These are phyloP conservation scores for Metaphire vulgaris DNA, from an alignment of 1,140 invertebrate species.

Conservation along the genomic window DNA sequence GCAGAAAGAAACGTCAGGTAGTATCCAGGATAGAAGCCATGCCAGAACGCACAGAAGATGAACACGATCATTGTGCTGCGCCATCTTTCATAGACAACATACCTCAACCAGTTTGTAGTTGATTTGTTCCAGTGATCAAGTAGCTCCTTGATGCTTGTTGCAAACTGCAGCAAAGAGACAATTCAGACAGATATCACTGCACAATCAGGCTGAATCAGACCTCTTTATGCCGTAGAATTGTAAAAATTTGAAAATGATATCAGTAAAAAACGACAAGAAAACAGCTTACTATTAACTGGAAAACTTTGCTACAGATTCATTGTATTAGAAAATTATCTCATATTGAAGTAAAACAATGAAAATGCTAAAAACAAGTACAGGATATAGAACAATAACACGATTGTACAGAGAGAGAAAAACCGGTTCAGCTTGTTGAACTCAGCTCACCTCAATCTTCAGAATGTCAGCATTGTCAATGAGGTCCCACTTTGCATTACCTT, in stretches of 20 bases:
- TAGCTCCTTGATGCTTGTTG: conserved; percentile 69
- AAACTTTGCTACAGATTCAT: conserved; percentile 8
- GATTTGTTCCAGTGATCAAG: conserved; percentile 85
- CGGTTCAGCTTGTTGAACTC: too few relatives aligned
- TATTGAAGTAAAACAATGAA: too few relatives aligned
- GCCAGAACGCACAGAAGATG: conserved; percentile 85
- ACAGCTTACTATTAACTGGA: neutral
- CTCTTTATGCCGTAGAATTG: neutral
- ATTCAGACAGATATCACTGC: neutral
- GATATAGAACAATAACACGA: too few relatives aligned
- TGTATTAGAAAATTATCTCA: too few relatives aligned
- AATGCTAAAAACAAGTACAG: too few relatives aligned
- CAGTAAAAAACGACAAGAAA: neutral
- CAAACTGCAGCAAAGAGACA: conserved; percentile 56
- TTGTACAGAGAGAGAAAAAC: too few relatives aligned
- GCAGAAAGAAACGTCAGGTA: conserved; percentile 87
- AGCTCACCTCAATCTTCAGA: conserved; percentile 74
- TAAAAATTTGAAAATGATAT: neutral
- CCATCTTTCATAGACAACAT: conserved; percentile 76
- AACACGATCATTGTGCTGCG: conserved; percentile 65
- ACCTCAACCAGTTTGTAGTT: conserved; percentile 80
- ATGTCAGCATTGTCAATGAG: conserved; percentile 84
- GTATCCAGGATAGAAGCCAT: conserved; percentile 93
- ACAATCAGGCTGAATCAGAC: neutral
- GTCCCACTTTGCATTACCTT: conserved; percentile 72